Base-by-base conservation (phyloP, 2,888 invertebrate species). In the Drosophila austrosaltans region DNA sequence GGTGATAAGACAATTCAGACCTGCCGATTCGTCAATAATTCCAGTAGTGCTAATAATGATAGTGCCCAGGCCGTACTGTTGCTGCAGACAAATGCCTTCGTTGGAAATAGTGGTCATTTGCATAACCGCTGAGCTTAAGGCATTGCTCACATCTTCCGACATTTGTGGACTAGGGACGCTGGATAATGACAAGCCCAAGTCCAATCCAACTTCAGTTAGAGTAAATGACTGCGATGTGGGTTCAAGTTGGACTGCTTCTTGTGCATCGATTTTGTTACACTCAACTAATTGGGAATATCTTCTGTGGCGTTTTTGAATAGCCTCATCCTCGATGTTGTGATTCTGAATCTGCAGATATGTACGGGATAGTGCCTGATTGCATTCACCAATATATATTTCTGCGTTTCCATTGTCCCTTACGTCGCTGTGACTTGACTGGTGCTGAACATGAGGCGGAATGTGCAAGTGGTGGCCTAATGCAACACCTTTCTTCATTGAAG, bases 41-140 rank as follows among this genome's bases (percentile, higher is more conserved):
- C 76, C 77, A 1, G 76, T 65, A 20, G 79, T 69, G 48, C 82
- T 86, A 28, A 85, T 82, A 28, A 87, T 83, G 25, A 85, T 82
- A 3, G 86, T 89, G 3, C 82, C 85, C n/a, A 88, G 60, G 53
- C 84, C 87, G 68, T 75, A 81, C 60, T 86, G 78, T 7, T 76
- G 73, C 10, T 75, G 71, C 40, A 71, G 54, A 42, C 65, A 74
- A 22, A 72, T 44, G 10, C 54, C 63, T 1, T 78, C 75, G 6
- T 53, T 68, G 12, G 40, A 3, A 1, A 62, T 54, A 28, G 76
- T 42, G 10, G 40, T 53, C 57, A 63, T 53, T 25, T 69, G 20
- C 28, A 67, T 30, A 2, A 62, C 61, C 2, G 70, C 67, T 4
- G 80, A 10, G 16, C 54, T 66, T 2, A 75, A 39, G 6, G 69